Conservation (phyloP, 2,113 vertebrate species). For the Acanthisitta chloris region DNA sequence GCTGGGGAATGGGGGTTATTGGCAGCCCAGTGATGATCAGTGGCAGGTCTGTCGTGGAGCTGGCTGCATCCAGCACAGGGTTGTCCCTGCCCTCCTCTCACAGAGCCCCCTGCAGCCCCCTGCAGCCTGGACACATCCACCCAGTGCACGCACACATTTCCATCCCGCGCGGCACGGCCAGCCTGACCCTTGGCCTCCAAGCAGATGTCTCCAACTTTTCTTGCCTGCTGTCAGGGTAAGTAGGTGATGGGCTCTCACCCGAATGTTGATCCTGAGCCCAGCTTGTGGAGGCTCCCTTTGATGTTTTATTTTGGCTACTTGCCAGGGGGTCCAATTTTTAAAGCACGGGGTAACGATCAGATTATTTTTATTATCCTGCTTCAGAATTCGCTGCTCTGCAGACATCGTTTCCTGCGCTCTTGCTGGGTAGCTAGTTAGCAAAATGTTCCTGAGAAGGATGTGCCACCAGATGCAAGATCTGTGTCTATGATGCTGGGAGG, state of each 20-base stretch:
- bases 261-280: constrained; percentile 2
- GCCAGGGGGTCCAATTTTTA: constrained; percentile 12
- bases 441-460: neutral
- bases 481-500: neutral
- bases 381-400: neutral
- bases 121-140: neutral
- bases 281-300: constrained; percentile 30
- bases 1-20: neutral
- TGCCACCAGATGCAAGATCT: neutral
- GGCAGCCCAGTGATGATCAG: neutral
- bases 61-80: neutral
- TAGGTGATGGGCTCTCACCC: constrained; percentile 18
- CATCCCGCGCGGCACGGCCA: neutral
- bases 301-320: constrained; percentile 47
- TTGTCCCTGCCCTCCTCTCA: neutral
- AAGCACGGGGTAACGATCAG: neutral
- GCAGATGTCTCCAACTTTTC: constrained; percentile 64
- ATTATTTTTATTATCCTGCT: constrained; percentile 37
- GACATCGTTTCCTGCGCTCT: neutral
- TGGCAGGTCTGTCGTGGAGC: neutral
- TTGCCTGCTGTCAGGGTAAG: constrained; percentile 54
- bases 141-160: neutral
- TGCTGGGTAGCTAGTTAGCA: neutral
- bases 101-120: neutral
- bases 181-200: constrained; percentile 37